Evolutionary conservation across 2,113 vertebrate species (phyloP), one percentile per base, ranked within the genome.

Genomic region (Catharus fuscescens): DNA sequence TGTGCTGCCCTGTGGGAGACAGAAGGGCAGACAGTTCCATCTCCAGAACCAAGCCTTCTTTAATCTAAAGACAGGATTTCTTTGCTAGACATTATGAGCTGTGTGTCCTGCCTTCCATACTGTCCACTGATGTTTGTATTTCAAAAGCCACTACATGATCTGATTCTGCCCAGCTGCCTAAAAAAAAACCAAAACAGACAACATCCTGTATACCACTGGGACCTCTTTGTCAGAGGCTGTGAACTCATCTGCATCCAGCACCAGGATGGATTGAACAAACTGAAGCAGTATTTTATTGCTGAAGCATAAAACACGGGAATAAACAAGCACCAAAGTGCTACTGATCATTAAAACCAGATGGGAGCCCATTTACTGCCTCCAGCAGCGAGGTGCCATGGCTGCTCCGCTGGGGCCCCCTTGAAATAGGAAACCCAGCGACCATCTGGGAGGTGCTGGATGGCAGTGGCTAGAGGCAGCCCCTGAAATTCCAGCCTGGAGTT

Each of bases 281-380:
- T 66, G 80, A 89, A 71, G 84, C 66, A 38, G 70, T 60, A 70
- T 87, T 96, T 96, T 96, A 96, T 77, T 95, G 94, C 93, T 77
- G 62, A 94, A 87, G 94, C 87, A 87, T 80, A 90, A 96, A 97
- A 79, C 93, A 77, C 9, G 54, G 86, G 90, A 93, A 93, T 93
- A 95, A 96, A 92, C 94, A 93, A 95, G 94, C 95, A 92, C 92
- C 18, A 5, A 95, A 96, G 89, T 93, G 93, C 95, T 96, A 93
- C 93, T 82, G 93, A 80, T 95, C 92, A 82, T 96, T 95, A 96
- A 92, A 82, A 82, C 45, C 95, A 95, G 96, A 96, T 96, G 94
- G 88, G 62, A 95, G 93, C 93, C 87, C 91, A 76, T 95, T 95
- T 95, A 95, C 80, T 82, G 91, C 90, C 89, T 95, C 94, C 85